Base-by-base conservation (phyloP, 2,888 invertebrate genomes). In the Limnephilus marmoratus region DNA sequence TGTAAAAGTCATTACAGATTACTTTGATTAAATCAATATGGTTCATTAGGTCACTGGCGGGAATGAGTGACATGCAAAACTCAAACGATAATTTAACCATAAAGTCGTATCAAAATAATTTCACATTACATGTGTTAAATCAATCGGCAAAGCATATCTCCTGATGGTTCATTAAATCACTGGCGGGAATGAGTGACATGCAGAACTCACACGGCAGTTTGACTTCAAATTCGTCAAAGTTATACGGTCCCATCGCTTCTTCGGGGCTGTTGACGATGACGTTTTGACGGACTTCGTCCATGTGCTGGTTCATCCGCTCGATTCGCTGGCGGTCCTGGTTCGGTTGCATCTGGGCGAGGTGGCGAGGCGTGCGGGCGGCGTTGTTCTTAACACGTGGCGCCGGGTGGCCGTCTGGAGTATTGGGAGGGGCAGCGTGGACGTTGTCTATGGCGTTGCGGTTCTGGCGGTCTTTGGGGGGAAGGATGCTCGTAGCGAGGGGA, bases 201-300 rank as follows among this genome's bases (percentile, higher is more conserved):
- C 97, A 97, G 95, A 97, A 97, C 95, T 97, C 97, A 94, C 97
- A 97, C 11, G 97, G 97, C 86, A 97, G 95, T 93, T 95, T 95
- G 85, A 96, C 95, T 86, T 95, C 96, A n/a, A 68, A n/a, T 0
- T 68, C 68, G 53, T 94, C 94, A 15, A n/a, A 90, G n/a, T 88
- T 68, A 45, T 86, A 86, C 3, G 80, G 80, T 11, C 89, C 89
- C 41, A 89, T 81, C 11, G 89, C 89, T 37, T 89, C 89, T 80
- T 89, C 89, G 7, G 81, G 81, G 41, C 81, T 89, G 41, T 80
- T 89, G 80, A 29, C 45, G 24, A 24, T 11, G 18, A 37, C 37
- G 88, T 88, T 34, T 13, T 24, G 29, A 34, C 34, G 68, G 53
- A 13, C 85, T 81, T 87, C 82, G 34, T 88, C 92, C 45, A 85